phyloP scores from a whole-genome alignment of 1,140 invertebrate genomes.

The Aphaenogaster rudis region DNA sequence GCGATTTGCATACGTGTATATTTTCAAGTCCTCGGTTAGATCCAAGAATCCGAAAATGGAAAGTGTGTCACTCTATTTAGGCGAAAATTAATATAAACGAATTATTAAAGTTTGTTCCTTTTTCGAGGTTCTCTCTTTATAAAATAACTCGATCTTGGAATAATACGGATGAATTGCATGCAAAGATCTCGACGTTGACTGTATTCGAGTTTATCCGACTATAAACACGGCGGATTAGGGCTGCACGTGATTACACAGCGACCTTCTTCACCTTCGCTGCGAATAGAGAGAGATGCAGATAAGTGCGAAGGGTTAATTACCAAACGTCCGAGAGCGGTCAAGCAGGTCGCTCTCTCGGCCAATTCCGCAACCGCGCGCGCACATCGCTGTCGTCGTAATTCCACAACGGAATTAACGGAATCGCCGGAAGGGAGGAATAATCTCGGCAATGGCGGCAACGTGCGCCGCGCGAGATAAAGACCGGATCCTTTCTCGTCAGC shows the following conservation, averaged over 20 bases:
- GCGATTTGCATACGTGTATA: not conserved
- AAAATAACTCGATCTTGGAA: not conserved
- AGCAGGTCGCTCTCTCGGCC: conserved; percentile 56
- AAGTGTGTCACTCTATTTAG: not conserved
- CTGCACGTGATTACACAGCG: conserved; percentile 15
- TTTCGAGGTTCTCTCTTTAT: not conserved
- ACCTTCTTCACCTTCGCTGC: conserved; percentile 29
- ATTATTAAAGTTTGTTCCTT: not conserved
- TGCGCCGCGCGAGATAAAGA: conserved; percentile 72
- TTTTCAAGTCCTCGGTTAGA: not conserved
- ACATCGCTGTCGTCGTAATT: conserved; percentile 61
- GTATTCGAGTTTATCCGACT: conserved; percentile 15
- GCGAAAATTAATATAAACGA: not conserved
- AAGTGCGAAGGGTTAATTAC: conserved; percentile 55
- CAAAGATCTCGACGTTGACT: not conserved
- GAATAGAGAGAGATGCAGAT: conserved; percentile 47
- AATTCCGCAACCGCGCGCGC: conserved; percentile 54
- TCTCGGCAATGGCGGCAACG: conserved; percentile 72
- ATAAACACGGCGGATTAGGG: conserved; percentile 39
- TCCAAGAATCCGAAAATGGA: not conserved
- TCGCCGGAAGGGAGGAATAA: conserved; percentile 70
- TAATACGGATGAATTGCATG: not conserved
- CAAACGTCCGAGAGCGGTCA: conserved; percentile 55
- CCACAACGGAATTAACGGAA: conserved; percentile 72
- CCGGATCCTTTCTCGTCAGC: conserved; percentile 74